These are phyloP conservation scores for Tetramorium alpestre DNA, from an alignment of 1,140 invertebrate genomes.

Conservation along the genomic window DNA sequence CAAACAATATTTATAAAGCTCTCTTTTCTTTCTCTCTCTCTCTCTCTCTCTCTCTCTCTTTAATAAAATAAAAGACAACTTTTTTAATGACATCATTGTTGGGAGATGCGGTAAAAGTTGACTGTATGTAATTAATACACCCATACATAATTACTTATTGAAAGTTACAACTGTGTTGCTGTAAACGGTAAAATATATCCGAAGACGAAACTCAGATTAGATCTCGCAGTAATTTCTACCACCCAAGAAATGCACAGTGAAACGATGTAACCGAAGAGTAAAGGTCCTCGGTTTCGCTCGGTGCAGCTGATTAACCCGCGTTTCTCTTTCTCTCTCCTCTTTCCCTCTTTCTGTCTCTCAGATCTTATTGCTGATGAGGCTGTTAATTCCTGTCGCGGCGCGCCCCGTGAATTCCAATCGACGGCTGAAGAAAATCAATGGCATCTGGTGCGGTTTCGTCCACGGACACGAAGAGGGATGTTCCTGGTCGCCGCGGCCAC, in stretches of 20 bases:
- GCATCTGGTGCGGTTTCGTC: constrained; percentile 45
- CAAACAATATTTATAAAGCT: not conserved
- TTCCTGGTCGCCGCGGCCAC: constrained; percentile 64
- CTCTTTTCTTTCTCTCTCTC: no score
- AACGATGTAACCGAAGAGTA: constrained; percentile 29
- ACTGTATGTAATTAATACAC: not conserved
- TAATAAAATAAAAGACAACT: not conserved
- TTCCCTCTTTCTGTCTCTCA: not conserved
- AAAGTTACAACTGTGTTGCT: constrained; percentile 1
- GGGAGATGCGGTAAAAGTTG: not conserved
- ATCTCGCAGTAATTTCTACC: constrained; percentile 30
- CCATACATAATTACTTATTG: not conserved
- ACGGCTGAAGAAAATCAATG: constrained; percentile 47
- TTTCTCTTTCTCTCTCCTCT: constrained; percentile 21
- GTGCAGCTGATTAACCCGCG: constrained; percentile 40
- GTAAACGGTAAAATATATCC: not conserved
- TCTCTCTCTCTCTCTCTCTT: no score
- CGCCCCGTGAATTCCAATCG: constrained; percentile 31
- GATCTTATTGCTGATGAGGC: constrained; percentile 42
- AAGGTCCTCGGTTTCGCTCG: constrained; percentile 35
- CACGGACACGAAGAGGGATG: constrained; percentile 58
- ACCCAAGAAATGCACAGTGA: constrained; percentile 38
- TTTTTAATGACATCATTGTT: not conserved
- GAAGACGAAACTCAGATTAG: constrained; percentile 33
- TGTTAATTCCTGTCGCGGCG: constrained; percentile 49